These are phyloP conservation scores for Sarcophilus harrisii DNA, from an alignment of 2,797 vertebrate genomes.

Conservation along the genomic window DNA sequence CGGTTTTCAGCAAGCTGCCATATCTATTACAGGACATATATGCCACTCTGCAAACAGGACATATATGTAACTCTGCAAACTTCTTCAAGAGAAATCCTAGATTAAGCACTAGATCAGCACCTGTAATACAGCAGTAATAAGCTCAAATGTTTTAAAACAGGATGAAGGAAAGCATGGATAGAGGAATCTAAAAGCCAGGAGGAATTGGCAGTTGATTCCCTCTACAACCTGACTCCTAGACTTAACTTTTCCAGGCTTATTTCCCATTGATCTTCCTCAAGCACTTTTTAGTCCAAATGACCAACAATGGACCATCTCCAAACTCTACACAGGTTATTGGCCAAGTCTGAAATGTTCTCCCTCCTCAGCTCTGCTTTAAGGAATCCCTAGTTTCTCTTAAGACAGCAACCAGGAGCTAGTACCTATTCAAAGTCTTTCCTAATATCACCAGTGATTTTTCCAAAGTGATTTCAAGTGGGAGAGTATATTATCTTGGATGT, in stretches of 20 bases:
- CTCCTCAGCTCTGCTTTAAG: background rate
- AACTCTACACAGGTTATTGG: background rate
- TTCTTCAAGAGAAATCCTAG: conserved; percentile 62
- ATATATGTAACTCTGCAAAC: conserved; percentile 50
- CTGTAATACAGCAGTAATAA: conserved; percentile 64
- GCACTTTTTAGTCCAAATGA: background rate
- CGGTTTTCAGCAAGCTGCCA: conserved; percentile 3
- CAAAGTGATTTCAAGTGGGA: background rate
- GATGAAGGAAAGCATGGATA: background rate
- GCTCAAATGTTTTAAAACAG: background rate
- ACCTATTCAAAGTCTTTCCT: background rate
- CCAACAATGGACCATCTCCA: background rate
- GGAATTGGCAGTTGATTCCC: background rate
- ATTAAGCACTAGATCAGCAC: conserved; percentile 61
- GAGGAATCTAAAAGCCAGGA: background rate
- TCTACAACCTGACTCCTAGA: background rate
- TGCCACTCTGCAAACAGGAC: background rate
- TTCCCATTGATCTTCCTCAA: background rate
- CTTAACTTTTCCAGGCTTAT: background rate
- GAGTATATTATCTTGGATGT: background rate
- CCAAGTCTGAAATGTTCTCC: background rate
- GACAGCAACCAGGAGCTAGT: background rate
- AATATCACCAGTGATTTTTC: background rate
- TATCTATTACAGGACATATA: background rate
- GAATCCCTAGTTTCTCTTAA: background rate